phyloP scores from a whole-genome alignment of 2,888 invertebrate genomes.

The Metellina segmentata region DNA sequence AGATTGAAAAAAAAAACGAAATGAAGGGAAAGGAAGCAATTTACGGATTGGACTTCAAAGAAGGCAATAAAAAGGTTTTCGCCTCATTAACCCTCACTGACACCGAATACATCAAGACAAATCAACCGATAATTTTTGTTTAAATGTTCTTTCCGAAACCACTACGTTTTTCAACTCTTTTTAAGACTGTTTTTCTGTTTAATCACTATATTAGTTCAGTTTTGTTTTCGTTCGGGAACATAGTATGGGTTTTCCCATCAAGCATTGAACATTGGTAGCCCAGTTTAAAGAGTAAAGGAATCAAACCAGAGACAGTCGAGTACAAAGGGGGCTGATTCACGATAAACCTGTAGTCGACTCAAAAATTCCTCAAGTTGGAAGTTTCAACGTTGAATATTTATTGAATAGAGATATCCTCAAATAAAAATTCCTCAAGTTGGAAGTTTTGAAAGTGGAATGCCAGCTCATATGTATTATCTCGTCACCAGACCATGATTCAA shows the following conservation, averaged over 20 bases:
- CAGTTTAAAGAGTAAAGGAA: no score
- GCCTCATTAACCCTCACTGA: not conserved
- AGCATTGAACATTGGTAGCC: not conserved
- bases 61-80: not conserved
- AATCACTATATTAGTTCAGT: not conserved
- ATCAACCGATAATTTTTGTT: slow-evolving; percentile 24
- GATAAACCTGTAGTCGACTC: no score
- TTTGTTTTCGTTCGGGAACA: not conserved
- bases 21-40: not conserved
- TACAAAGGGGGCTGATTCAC: no score
- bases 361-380: no score
- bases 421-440: no score
- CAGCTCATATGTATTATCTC: no score
- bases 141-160: slow-evolving; percentile 5
- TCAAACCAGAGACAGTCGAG: no score
- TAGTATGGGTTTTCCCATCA: not conserved
- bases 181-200: not conserved
- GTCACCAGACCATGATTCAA: no score
- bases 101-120: slow-evolving; percentile 22
- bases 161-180: not conserved
- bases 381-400: no score
- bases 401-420: no score
- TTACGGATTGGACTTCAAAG: slow-evolving; percentile 31
- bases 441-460: no score
- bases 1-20: not conserved